Evolutionary conservation across 2,113 vertebrate genomes (phyloP).

Genomic region (Cyanoderma ruficeps): DNA sequence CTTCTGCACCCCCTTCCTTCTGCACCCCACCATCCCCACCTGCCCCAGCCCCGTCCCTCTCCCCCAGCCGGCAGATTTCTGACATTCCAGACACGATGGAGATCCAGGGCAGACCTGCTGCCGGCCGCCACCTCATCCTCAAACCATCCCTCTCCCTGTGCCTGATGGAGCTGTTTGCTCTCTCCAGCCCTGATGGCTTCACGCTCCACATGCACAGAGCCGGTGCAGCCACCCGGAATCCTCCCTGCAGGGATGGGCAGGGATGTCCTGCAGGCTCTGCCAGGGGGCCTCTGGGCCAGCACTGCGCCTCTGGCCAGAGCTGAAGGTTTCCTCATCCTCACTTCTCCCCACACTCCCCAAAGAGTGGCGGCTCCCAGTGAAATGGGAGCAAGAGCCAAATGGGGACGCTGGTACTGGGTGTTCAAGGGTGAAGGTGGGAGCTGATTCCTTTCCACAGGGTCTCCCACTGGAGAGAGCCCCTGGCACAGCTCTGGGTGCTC

Average conservation of each 20-base stretch:
- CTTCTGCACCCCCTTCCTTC: neutral
- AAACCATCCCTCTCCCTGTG: neutral
- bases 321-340: neutral
- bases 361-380: neutral
- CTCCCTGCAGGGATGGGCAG: neutral
- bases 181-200: fast-evolving
- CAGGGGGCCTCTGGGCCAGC: neutral
- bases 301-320: neutral
- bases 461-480: neutral
- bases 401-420: fast-evolving
- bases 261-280: neutral
- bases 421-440: neutral
- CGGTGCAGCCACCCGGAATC: fast-evolving
- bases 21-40: neutral
- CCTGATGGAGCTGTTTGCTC: neutral
- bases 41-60: neutral
- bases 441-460: neutral
- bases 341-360: neutral
- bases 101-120: neutral
- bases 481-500: neutral
- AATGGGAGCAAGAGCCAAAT: fast-evolving
- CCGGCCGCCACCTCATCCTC: neutral
- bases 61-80: neutral
- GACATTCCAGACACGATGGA: neutral
- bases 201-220: fast-evolving